Evolutionary conservation across 2,797 vertebrate species (phyloP), one percentile per base, ranked within the genome.

Genomic region (Crenichthys baileyi): DNA sequence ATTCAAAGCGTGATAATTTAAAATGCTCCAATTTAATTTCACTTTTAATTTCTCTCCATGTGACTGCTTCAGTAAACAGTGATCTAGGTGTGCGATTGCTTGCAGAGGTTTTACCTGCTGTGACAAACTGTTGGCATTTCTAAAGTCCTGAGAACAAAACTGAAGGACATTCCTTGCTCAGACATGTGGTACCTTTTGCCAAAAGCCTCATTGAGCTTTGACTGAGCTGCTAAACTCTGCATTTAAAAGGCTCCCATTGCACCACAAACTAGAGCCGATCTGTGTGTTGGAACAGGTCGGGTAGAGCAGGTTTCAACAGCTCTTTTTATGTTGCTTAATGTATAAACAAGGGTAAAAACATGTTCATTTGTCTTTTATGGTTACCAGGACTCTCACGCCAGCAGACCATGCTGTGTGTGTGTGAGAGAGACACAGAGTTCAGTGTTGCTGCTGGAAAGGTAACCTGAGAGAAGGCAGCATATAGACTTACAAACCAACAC

Each of bases 401-500:
- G 4, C 6, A 51, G 73, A 51, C 63, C n/a, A 5, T 41, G 4
- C 58, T 61, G 58, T 16, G 0, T 44, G 44, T 26, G n/a, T 63
- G 16, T 63, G 70, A 76, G 70, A 48, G 50, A 63, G 76, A 81
- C 76, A 78, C 51, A 22, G 84, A 60, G 26, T 44, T 84, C 76
- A 77, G 79, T 87, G 80, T 76, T 31, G 11, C 78, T 78, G 85
- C 77, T 88, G 74, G 73, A 75, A 68, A 75, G 79, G 86, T 83
- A 92, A 92, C 84, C 18, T 71, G 85, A 92, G 84, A 80, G 63
- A 5, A 22, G 77, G 9, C 0, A 11, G 77, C 79, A 74, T 86
- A 77, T 88, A 81, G 72, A 41, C 81, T 85, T 83, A 71, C 85
- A 41, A 1, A 50, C 75, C 7, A 39, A n/a, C 68, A 46, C 73